Evolutionary conservation across 2,113 vertebrate species (phyloP).

Genomic region (Melospiza georgiana): DNA sequence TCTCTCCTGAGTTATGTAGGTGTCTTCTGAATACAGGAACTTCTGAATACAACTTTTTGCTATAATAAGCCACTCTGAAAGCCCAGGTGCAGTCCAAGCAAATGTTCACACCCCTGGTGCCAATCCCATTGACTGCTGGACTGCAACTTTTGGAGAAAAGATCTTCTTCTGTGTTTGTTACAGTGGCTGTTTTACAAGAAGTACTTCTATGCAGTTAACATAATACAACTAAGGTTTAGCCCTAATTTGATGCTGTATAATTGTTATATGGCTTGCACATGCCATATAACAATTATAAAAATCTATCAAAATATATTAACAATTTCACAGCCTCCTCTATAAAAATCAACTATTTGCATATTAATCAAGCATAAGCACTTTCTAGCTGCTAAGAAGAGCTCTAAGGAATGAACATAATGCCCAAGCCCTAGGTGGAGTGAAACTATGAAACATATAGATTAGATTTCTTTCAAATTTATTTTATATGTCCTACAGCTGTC

Average conservation of each 20-base stretch:
- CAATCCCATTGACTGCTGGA: background rate
- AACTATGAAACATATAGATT: background rate
- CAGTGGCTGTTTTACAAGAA: background rate
- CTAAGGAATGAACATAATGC: background rate
- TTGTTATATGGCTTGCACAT: background rate
- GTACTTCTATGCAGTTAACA: background rate
- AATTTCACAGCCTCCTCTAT: background rate
- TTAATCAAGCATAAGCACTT: background rate
- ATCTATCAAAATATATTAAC: background rate
- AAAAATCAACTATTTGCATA: background rate
- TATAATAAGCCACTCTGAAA: background rate
- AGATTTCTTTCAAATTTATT: background rate
- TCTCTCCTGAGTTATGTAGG: background rate
- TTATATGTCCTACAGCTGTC: background rate
- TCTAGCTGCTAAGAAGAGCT: background rate
- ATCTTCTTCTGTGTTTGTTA: background rate
- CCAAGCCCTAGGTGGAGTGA: background rate
- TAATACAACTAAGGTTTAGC: background rate
- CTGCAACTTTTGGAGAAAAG: background rate
- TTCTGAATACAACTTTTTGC: background rate
- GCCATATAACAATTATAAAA: background rate
- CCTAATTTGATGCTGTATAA: background rate
- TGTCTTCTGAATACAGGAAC: background rate
- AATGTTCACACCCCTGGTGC: background rate
- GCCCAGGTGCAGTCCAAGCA: background rate